Percentiles rank a stretch among this genome's conserved stretches.
These are phyloP conservation scores for Caenorhabditis angaria DNA, from an alignment of 2,888 invertebrate genomes.

Conservation along the genomic window DNA sequence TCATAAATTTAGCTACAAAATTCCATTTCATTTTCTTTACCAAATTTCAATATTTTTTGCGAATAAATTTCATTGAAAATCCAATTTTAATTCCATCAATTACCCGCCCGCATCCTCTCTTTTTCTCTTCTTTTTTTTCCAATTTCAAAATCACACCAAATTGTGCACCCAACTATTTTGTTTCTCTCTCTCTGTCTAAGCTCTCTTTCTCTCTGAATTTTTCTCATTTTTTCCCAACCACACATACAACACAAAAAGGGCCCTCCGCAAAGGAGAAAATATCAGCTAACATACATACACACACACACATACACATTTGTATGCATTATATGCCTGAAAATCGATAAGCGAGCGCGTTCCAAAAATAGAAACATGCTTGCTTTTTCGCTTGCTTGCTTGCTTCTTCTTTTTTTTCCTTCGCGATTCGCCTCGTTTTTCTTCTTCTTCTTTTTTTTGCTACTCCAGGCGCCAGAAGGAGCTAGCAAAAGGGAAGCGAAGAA, in stretches of 20 bases:
- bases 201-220: constrained; percentile 7
- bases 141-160: constrained; percentile 11
- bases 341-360: constrained; percentile 33
- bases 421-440: constrained; percentile 11
- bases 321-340: constrained; percentile 42
- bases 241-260: constrained; percentile 16
- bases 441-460: constrained; percentile 3
- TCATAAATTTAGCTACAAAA: too few relatives aligned
- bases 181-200: constrained; percentile 15
- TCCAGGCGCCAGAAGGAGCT: constrained; percentile 3
- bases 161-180: constrained; percentile 8
- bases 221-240: constrained; percentile 3
- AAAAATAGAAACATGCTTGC: constrained; percentile 27
- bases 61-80: too few relatives aligned
- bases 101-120: constrained; percentile 1
- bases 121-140: constrained; percentile 3
- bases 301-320: constrained; percentile 33
- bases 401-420: constrained; percentile 4
- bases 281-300: constrained; percentile 30
- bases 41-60: too few relatives aligned
- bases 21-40: too few relatives aligned
- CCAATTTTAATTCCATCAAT: constrained; percentile 36
- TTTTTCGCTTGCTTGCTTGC: neutral
- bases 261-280: constrained; percentile 29
- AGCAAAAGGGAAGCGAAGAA: too few relatives aligned